A percentile compares a stretch with the other conserved stretches of the same genome.
Conservation (phyloP, 2,888 invertebrate species). For the Torymus aiolomorphi region DNA sequence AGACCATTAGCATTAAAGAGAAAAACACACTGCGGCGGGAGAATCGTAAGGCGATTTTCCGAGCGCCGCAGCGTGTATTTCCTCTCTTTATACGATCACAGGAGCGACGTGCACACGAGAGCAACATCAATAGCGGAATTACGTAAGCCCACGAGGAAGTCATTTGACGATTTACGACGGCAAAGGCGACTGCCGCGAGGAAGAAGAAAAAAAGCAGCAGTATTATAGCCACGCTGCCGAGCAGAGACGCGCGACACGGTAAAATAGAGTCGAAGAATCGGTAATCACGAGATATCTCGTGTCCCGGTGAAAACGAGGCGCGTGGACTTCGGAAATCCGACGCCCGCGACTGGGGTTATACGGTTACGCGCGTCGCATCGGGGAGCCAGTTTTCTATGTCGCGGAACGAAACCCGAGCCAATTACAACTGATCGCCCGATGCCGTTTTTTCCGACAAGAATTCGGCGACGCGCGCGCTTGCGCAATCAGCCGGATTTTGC, state of each 20-base stretch:
- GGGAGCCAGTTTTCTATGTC: conserved; percentile 21
- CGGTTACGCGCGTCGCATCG: conserved; percentile 39
- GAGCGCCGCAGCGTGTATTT: no score
- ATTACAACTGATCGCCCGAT: conserved; percentile 8
- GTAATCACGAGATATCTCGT: conserved; percentile 41
- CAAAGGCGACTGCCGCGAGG: not conserved
- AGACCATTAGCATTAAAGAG: no score
- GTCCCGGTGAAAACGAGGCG: not conserved
- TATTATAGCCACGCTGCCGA: no score
- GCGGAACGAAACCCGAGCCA: conserved; percentile 33
- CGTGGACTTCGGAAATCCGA: conserved; percentile 39
- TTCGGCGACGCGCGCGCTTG: no score
- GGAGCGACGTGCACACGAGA: no score
- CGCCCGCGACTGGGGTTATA: conserved; percentile 58
- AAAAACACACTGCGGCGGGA: no score
- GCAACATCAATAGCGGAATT: not conserved
- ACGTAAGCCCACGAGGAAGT: conserved; percentile 1
- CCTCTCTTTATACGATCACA: no score
- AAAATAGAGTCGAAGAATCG: conserved; percentile 16
- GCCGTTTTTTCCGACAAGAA: no score
- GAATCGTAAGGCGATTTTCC: no score
- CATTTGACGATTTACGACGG: conserved; percentile 5
- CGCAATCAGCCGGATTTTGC: no score
- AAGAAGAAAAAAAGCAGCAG: not conserved
- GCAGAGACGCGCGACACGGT: not conserved